These are phyloP conservation scores for human (Homo sapiens) DNA, from an alignment of 2,113 vertebrate genomes.

Conservation along the genomic window DNA sequence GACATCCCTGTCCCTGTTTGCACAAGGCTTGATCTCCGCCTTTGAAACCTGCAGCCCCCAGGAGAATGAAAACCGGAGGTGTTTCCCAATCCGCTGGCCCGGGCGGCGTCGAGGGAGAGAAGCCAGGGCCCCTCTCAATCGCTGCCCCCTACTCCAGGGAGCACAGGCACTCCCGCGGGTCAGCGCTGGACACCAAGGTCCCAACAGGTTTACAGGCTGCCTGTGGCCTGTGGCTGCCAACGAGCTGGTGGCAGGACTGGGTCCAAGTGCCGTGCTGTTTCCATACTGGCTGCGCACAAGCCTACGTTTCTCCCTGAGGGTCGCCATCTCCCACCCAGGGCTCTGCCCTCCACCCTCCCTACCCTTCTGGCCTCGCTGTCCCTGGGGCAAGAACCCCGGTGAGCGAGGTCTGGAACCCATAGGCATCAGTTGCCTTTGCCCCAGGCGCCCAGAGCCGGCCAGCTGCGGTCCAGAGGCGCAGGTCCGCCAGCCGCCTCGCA, in stretches of 20 bases:
- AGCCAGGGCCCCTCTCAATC: not conserved
- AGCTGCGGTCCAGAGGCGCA: not conserved
- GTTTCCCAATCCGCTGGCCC: not conserved
- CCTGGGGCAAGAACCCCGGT: not conserved
- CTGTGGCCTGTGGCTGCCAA: not conserved
- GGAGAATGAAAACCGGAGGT: not conserved
- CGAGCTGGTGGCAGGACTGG: not conserved
- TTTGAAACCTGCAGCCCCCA: not conserved
- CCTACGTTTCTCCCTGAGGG: not conserved
- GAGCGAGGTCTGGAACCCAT: not conserved
- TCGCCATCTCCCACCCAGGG: not conserved
- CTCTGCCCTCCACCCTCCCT: not conserved
- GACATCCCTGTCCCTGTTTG: constrained; percentile 43
- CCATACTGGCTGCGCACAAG: not conserved
- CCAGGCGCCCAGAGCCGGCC: not conserved
- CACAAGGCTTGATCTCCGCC: not conserved
- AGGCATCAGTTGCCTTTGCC: not conserved
- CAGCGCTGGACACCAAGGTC: not conserved
- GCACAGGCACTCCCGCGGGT: no score
- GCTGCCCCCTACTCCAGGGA: rapidly evolving
- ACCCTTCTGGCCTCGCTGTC: not conserved
- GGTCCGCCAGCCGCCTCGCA: not conserved
- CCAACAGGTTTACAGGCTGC: not conserved
- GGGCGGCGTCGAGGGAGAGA: not conserved
- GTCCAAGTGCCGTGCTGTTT: not conserved